These are phyloP conservation scores for Colaptes auratus DNA, from an alignment of 2,113 vertebrate species.

Conservation along the genomic window DNA sequence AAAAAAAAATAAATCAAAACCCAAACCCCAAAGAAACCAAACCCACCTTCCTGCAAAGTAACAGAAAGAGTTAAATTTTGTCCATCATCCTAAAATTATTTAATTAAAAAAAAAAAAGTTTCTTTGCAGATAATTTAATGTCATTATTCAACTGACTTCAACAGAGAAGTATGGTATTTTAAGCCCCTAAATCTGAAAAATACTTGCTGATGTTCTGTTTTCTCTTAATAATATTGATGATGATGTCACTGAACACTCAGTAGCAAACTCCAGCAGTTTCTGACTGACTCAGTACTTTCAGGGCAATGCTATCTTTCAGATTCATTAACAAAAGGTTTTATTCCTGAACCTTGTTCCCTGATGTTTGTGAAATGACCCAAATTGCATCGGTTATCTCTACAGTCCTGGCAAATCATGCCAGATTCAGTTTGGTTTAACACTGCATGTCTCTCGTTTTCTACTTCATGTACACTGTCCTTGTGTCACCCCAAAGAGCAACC, in stretches of 20 bases:
- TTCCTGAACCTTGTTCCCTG: not conserved
- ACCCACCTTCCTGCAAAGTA: not conserved
- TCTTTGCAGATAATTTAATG: not conserved
- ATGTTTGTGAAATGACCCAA: slow-evolving; percentile 6
- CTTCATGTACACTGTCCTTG: not conserved
- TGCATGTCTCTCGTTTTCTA: not conserved
- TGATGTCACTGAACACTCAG: not conserved
- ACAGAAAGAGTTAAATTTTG: not conserved
- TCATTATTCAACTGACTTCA: not conserved
- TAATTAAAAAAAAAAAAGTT: not conserved
- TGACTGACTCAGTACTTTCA: not conserved
- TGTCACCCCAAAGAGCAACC: not conserved
- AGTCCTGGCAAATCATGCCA: not conserved
- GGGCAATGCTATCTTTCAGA: not conserved
- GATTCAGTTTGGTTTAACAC: slow-evolving; percentile 13
- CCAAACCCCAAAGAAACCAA: not conserved
- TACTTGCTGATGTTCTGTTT: not conserved
- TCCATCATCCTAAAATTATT: not conserved
- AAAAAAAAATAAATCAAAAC: not conserved
- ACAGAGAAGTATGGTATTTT: not conserved
- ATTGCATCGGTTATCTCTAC: not conserved
- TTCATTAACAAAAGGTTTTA: not conserved
- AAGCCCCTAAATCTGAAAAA: not conserved
- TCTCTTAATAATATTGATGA: not conserved
- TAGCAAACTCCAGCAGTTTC: not conserved